Percentiles rank a stretch among this genome's conserved stretches.
Conservation (phyloP, 1,140 invertebrate genomes). For the Venturia canescens region DNA sequence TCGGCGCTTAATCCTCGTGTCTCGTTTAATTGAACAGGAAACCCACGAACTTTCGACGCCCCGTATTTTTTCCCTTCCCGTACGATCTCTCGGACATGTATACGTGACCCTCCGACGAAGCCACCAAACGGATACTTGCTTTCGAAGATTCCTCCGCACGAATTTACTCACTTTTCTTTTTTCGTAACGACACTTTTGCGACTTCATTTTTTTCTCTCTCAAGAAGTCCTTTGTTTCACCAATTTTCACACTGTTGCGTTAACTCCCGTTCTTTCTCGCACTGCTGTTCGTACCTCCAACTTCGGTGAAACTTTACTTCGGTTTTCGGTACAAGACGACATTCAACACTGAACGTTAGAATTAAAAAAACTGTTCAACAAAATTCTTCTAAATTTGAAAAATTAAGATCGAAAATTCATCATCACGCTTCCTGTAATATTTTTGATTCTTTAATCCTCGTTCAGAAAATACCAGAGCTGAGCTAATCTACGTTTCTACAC, state of each 20-base stretch:
- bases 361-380: no score
- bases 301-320: no score
- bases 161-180: background rate
- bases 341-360: no score
- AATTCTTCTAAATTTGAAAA: no score
- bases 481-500: no score
- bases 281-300: no score
- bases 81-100: background rate
- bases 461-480: no score
- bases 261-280: no score
- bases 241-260: background rate
- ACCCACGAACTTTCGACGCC: conserved; percentile 43
- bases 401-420: no score
- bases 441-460: no score
- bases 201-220: background rate
- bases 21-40: conserved; percentile 46
- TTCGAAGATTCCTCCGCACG: background rate
- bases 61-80: conserved; percentile 30
- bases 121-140: conserved; percentile 21
- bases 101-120: conserved; percentile 16
- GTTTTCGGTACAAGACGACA: no score
- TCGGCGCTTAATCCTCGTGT: conserved; percentile 40
- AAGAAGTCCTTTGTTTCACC: background rate
- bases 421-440: no score
- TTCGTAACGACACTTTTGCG: background rate